Conservation (phyloP, 1,140 invertebrate genomes). For the Lerema accius region DNA sequence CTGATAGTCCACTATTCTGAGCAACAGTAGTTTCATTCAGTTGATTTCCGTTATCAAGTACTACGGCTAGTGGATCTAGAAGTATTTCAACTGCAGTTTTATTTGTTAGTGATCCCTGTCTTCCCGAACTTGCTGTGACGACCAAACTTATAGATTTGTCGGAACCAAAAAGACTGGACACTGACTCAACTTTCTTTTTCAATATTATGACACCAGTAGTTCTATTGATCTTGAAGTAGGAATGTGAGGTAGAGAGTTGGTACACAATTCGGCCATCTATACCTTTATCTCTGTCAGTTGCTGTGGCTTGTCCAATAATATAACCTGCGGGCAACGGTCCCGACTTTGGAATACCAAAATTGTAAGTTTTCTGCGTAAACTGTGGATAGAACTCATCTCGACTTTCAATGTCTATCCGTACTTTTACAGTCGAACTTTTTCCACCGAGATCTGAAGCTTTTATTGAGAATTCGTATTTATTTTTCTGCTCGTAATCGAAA, state of each 20-base stretch:
- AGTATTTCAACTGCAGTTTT: slow-evolving; percentile 93
- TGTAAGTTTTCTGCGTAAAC: slow-evolving; percentile 94
- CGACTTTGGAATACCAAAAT: slow-evolving; percentile 88
- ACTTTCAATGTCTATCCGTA: slow-evolving; percentile 94
- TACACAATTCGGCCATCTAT: slow-evolving; percentile 96
- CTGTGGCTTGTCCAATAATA: slow-evolving; percentile 93
- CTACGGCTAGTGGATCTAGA: slow-evolving; percentile 87
- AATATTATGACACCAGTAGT: slow-evolving; percentile 94
- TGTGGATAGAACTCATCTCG: slow-evolving; percentile 96
- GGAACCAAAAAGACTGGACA: slow-evolving; percentile 83
- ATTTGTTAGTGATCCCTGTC: slow-evolving; percentile 92
- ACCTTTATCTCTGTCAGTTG: slow-evolving; percentile 95
- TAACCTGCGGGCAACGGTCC: slow-evolving; percentile 87
- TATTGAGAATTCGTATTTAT: slow-evolving; percentile 92
- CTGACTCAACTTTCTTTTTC: slow-evolving; percentile 88
- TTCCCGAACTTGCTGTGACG: slow-evolving; percentile 93
- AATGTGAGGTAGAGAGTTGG: slow-evolving; percentile 91
- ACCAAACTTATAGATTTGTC: slow-evolving; percentile 90
- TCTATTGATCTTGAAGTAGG: slow-evolving; percentile 95
- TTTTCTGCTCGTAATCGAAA: slow-evolving; percentile 94
- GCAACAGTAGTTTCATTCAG: slow-evolving; percentile 78
- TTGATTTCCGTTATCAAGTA: slow-evolving; percentile 67
- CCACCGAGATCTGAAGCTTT: slow-evolving; percentile 93
- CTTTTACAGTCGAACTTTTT: slow-evolving; percentile 88
- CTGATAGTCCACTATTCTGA: slow-evolving; percentile 87